Evolutionary conservation across 2,888 invertebrate genomes (phyloP), one percentile per base, ranked within the genome.

Genomic region (Erannis defoliaria): DNA sequence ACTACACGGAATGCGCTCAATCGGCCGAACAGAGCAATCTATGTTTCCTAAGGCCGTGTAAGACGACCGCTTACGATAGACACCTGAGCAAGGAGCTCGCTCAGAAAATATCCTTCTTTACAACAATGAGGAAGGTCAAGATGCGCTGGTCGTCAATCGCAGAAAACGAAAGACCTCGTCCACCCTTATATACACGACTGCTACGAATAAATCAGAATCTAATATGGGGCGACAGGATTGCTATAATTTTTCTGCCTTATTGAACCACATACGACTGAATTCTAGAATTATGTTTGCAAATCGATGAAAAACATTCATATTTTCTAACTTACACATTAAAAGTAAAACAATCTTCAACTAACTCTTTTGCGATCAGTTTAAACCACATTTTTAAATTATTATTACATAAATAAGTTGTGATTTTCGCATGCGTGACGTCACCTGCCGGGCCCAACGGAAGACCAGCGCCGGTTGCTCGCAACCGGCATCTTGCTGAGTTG

Each of bases 1-100:
- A 93, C 84, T 88, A 82, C 81, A 75, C 88, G 87, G 89, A 88
- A 81, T 86, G 81, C 80, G 88, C 77, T 87, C 90, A 89, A 91
- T 90, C 91, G 90, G 88, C 87, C 90, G 90, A 82, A 86, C 75
- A 75, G 85, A 86, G 77, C 87, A 89, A 90, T 90, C 90, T 91
- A 88, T 89, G 89, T 91, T 90, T 90, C 87, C 89, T 90, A 86
- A 86, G 89, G 83, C 88, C 84, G 85, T 80, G 81, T 79, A 81
- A 82, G 80, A 79, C 80, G 78, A 77, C 90, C 87, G 84, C 58
- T 74, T 62, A 75, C 63, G 63, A 66, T 67, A 79, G 90, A 85
- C 76, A 84, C 82, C 68, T 81, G 71, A 71, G 71, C 54, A 60
- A 78, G 77, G 78, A 82, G 76, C 58, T 35, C 10, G 26, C 21